These are phyloP conservation scores for Agapostemon virescens DNA, from an alignment of 2,888 invertebrate species.

Conservation along the genomic window DNA sequence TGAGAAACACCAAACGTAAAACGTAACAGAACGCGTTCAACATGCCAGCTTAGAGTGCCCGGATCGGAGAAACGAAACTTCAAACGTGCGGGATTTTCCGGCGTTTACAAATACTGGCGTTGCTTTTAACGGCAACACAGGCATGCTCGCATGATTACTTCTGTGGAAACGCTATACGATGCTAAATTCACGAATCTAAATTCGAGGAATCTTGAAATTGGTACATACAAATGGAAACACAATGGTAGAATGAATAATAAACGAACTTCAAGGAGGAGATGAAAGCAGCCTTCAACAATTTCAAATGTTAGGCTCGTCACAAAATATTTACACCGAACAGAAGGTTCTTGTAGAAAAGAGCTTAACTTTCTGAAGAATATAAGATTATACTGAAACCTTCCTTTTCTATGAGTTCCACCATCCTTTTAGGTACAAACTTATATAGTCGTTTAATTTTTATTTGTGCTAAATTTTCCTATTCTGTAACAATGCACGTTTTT, in stretches of 20 bases:
- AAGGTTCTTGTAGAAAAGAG: no score
- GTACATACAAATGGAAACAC: background rate
- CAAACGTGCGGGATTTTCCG: background rate
- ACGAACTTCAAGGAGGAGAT: no score
- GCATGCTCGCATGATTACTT: background rate
- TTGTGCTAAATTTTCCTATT: no score
- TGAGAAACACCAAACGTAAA: constrained; percentile 23
- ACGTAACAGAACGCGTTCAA: constrained; percentile 14
- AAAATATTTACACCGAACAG: no score
- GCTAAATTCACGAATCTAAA: background rate
- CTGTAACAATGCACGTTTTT: no score
- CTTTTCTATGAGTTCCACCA: no score
- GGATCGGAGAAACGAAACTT: constrained; percentile 9
- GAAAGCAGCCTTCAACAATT: no score
- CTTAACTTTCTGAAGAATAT: no score
- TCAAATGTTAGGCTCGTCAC: no score
- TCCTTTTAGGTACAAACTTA: no score
- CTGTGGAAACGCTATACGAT: background rate
- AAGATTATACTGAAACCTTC: no score
- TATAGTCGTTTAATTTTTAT: no score
- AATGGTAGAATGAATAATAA: background rate
- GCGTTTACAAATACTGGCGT: constrained; percentile 12
- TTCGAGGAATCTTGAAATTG: background rate
- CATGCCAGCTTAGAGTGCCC: background rate
- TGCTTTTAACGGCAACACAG: constrained; percentile 23